Base-by-base conservation (phyloP, 2,888 invertebrate species). In the Sycophila texana region DNA sequence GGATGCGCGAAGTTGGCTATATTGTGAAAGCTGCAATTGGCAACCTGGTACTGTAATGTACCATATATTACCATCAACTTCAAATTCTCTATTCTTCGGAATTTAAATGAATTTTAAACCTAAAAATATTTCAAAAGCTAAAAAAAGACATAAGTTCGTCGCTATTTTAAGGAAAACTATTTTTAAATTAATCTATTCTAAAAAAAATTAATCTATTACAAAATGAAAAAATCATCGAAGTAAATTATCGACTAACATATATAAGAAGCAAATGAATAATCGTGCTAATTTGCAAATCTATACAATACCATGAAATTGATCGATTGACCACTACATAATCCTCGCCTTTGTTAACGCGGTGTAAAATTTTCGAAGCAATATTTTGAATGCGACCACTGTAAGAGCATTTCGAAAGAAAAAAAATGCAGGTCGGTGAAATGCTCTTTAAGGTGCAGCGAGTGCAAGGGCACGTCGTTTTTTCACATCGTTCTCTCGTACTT, bases 321-420 rank as follows among this genome's bases (percentile, higher is more conserved):
- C 4, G 7, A 39, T 39, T 39, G 39, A 5, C 7, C 5, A 7
- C 39, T 39, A 7, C 39, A 39, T 3, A 39, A 39, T 39, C n/a
- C n/a, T n/a, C n/a, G n/a, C n/a, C n/a, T 26, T 26, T 3, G 3
- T 26, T 1, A 26, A 26, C 26, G 3, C 3, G 2, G 26, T 26
- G 26, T 26, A 3, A 26, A 26, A 1, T 39, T 39, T 49, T 39
- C 39, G 57, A 51, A 74, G 58, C 55, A 51, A 51, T 49, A 67
- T 67, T 74, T 66, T 67, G 66, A 74, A 67, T 13, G 53, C 30
- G 57, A 30, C 20, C 18, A 18, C 18, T 16, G 26, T n/a, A 55
- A 72, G 58, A 20, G 60, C 16, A 57, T 14, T 4, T 18, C 4
- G 55, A 1, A 47, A 58, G 39, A 30, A 57, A 4, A 22, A 39